phyloP scores from a whole-genome alignment of 92 coral and sea anemone species.

The Chrysogorgia sp. region DNA sequence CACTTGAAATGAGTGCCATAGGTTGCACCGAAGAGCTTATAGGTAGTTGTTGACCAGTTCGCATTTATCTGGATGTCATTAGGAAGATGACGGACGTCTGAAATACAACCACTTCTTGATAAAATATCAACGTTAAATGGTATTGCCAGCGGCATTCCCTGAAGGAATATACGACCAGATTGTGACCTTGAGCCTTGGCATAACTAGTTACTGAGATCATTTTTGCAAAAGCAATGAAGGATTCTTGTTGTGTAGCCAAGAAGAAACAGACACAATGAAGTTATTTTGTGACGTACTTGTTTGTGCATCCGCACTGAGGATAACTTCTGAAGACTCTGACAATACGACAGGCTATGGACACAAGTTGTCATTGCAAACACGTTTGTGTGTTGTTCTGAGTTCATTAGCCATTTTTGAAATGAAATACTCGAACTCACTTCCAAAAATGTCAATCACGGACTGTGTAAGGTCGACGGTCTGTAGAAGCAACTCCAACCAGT shows the following conservation, averaged over 20 bases:
- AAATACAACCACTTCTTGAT: conserved; percentile 11
- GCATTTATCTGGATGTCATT: conserved; percentile 32
- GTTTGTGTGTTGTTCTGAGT: neutral
- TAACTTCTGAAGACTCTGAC: conserved; percentile 4
- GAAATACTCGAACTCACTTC: conserved; percentile 31
- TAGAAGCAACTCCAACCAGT: conserved; percentile 13
- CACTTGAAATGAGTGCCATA: conserved; percentile 44
- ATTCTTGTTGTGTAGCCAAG: conserved; percentile 29
- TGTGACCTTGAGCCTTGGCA: conserved; percentile 41
- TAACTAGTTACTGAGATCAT: neutral
- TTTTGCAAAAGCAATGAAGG: conserved; percentile 33
- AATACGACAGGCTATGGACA: conserved; percentile 9
- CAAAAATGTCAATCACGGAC: conserved; percentile 31
- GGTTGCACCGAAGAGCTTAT: conserved; percentile 46
- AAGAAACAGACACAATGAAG: conserved; percentile 32
- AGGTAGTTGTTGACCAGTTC: neutral
- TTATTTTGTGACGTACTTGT: conserved; percentile 10
- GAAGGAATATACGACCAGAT: neutral
- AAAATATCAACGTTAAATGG: conserved; percentile 32
- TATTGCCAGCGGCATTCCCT: conserved; percentile 44
- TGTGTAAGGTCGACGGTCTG: conserved; percentile 6
- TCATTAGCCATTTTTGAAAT: conserved; percentile 15
- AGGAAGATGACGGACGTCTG: conserved; percentile 45
- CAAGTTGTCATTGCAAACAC: conserved; percentile 34
- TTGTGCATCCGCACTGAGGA: neutral